Evolutionary conservation across 2,888 invertebrate species (phyloP).

Genomic region (Acanthococcus lagerstroemiae): DNA sequence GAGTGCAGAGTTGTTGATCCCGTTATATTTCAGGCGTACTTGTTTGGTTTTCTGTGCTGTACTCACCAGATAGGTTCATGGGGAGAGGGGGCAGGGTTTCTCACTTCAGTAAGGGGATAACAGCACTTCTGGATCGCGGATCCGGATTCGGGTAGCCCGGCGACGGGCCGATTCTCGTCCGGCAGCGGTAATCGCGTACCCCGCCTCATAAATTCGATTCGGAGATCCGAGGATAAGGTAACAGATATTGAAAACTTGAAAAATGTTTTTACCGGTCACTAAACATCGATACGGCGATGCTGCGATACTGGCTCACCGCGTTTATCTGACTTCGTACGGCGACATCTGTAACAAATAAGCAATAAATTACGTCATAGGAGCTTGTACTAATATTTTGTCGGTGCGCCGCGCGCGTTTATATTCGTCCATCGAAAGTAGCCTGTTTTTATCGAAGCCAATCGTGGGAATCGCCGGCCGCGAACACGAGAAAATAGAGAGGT

Average conservation of each 20-base stretch:
- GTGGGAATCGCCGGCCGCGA: neutral
- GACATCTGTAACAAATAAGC: slow-evolving; percentile 12
- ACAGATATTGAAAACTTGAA: slow-evolving; percentile 20
- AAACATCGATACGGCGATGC: slow-evolving; percentile 10
- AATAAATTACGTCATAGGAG: slow-evolving; percentile 13
- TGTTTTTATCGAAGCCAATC: neutral
- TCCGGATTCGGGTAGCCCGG: too few relatives aligned
- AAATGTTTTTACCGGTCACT: slow-evolving; percentile 21
- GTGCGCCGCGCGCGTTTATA: neutral
- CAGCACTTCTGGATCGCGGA: too few relatives aligned
- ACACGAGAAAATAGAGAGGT: too few relatives aligned
- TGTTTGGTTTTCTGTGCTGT: too few relatives aligned
- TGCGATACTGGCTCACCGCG: neutral
- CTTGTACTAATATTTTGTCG: slow-evolving; percentile 25
- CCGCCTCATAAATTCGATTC: slow-evolving; percentile 18
- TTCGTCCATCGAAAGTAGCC: neutral
- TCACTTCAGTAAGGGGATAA: too few relatives aligned
- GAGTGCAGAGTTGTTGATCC: too few relatives aligned
- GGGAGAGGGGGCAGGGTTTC: too few relatives aligned
- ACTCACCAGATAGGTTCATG: too few relatives aligned
- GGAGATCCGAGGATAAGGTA: slow-evolving; percentile 18
- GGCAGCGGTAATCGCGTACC: neutral
- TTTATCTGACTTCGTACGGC: slow-evolving; percentile 5
- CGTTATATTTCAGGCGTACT: too few relatives aligned
- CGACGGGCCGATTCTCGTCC: neutral